A percentile compares a stretch with the other conserved stretches of the same genome.
Evolutionary conservation across 2,888 invertebrate genomes (phyloP).

Genomic region (Protodeltote pygarga): DNA sequence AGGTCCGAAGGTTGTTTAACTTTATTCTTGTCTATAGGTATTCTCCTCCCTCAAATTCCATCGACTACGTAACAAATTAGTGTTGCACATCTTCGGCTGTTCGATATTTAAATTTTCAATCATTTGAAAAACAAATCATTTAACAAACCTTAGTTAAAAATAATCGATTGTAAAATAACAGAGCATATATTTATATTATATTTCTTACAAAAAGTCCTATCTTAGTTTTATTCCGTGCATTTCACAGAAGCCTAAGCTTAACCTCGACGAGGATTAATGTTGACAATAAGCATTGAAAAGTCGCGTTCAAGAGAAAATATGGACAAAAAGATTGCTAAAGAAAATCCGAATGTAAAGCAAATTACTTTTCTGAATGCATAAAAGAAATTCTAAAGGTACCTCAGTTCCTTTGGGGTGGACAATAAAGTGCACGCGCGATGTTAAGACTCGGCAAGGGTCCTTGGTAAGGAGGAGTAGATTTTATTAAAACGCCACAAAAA

Average conservation of each 20-base stretch:
- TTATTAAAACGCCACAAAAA: constrained; percentile 70
- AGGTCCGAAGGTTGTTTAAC: no score
- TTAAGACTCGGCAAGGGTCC: constrained; percentile 53
- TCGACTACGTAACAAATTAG: no score
- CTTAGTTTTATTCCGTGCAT: constrained; percentile 4
- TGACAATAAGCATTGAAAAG: constrained; percentile 39
- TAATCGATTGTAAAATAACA: no score
- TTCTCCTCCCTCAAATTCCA: no score
- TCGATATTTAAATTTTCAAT: no score
- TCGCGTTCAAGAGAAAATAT: constrained; percentile 31
- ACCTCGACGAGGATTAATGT: constrained; percentile 25
- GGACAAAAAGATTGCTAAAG: constrained; percentile 30
- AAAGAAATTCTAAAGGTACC: constrained; percentile 45
- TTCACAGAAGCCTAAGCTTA: constrained; percentile 18
- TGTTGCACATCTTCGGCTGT: no score
- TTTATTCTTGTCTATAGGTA: no score
- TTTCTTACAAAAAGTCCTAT: neutral
- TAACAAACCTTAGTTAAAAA: no score
- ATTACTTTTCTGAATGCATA: constrained; percentile 47
- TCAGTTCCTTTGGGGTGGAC: constrained; percentile 43
- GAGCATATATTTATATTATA: constrained; percentile 17
- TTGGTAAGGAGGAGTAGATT: constrained; percentile 58
- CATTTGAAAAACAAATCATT: no score
- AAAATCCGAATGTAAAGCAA: constrained; percentile 36
- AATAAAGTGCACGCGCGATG: constrained; percentile 67